Percentiles rank a stretch among this genome's conserved stretches.
These are phyloP conservation scores for Liasis olivaceus DNA, from an alignment of 2,797 vertebrate species.

Conservation along the genomic window DNA sequence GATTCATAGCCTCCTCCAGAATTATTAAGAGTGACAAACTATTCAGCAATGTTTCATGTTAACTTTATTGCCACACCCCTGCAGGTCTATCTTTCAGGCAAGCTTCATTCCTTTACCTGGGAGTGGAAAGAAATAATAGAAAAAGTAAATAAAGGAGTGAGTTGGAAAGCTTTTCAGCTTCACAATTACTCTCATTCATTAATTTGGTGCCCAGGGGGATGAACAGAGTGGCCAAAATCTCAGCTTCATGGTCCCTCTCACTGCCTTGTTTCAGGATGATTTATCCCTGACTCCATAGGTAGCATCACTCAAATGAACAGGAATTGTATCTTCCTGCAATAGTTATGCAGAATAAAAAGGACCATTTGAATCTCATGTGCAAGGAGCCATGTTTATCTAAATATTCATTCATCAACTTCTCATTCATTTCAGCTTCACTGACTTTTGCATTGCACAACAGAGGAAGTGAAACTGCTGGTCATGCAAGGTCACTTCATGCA, in stretches of 20 bases:
- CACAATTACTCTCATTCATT: slow-evolving; percentile 63
- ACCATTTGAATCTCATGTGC: background rate
- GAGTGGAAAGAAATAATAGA: slow-evolving; percentile 69
- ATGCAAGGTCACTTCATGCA: background rate
- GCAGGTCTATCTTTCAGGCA: slow-evolving; percentile 65
- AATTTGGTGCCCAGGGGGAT: slow-evolving; percentile 50
- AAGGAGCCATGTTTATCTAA: background rate
- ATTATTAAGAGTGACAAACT: slow-evolving; percentile 66
- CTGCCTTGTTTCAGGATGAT: background rate
- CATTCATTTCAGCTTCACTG: background rate
- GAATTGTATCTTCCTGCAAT: background rate
- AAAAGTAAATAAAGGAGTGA: slow-evolving; percentile 73
- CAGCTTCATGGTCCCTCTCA: background rate
- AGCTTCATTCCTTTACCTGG: slow-evolving; percentile 68
- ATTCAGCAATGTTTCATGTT: slow-evolving; percentile 65
- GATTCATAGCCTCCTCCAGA: slow-evolving; percentile 63
- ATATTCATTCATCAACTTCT: background rate
- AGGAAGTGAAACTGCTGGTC: slow-evolving; percentile 1
- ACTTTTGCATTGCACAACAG: background rate
- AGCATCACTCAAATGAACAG: background rate
- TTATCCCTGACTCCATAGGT: background rate
- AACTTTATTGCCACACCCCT: slow-evolving; percentile 64
- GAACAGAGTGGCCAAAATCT: slow-evolving; percentile 29
- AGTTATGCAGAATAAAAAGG: background rate
- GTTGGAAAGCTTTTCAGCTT: slow-evolving; percentile 66